phyloP scores from a whole-genome alignment of 2,888 invertebrate species.

The Diachrysia chrysitis region DNA sequence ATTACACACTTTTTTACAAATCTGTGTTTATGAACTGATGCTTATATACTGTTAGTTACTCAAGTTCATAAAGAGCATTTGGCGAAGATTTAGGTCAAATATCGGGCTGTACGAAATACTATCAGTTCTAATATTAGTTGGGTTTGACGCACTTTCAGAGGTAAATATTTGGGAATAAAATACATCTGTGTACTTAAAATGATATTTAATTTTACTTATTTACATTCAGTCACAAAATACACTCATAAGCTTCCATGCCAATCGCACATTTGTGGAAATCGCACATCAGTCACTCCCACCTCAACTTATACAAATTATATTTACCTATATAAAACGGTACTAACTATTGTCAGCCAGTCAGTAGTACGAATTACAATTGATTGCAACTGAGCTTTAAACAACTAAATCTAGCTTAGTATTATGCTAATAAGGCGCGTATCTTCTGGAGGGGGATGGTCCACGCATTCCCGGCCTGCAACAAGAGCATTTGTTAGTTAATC shows the following conservation, averaged over 20 bases:
- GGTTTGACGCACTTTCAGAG: background rate
- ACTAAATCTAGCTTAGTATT: slow-evolving; percentile 52
- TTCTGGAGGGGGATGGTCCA: slow-evolving; percentile 94
- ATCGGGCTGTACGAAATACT: no score
- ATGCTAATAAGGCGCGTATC: slow-evolving; percentile 94
- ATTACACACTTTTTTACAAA: no score
- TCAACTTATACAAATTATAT: slow-evolving; percentile 67
- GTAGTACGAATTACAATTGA: slow-evolving; percentile 61
- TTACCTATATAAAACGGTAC: slow-evolving; percentile 71
- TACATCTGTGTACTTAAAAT: slow-evolving; percentile 74
- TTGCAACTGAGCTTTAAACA: slow-evolving; percentile 65
- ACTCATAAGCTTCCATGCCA: slow-evolving; percentile 67
- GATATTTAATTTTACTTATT: slow-evolving; percentile 83
- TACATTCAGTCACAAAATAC: slow-evolving; percentile 77
- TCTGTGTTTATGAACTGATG: no score
- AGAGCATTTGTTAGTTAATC: slow-evolving; percentile 53
- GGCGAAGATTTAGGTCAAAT: no score
- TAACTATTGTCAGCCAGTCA: slow-evolving; percentile 72
- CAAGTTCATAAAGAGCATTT: no score
- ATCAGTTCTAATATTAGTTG: no score
- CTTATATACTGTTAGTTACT: no score
- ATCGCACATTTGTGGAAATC: slow-evolving; percentile 62
- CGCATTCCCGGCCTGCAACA: slow-evolving; percentile 92
- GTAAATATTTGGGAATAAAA: slow-evolving; percentile 21
- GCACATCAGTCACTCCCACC: slow-evolving; percentile 74